These are phyloP conservation scores for Altica lythri DNA, from an alignment of 2,888 invertebrate genomes.

Conservation along the genomic window DNA sequence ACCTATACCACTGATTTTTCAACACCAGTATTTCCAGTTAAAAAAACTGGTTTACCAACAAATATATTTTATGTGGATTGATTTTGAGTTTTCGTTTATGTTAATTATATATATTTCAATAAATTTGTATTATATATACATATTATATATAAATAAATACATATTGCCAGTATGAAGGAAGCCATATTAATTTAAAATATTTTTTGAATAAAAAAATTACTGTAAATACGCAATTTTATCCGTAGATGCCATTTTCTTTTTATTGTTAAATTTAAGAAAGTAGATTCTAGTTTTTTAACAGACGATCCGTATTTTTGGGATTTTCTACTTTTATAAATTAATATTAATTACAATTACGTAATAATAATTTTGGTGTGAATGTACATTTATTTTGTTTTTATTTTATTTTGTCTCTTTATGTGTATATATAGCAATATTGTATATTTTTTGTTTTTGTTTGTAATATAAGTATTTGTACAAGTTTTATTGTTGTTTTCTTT, in stretches of 20 bases:
- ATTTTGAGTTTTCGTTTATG: too few species aligned
- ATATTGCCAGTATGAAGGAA: conserved; percentile 44
- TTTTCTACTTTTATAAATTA: conserved; percentile 55
- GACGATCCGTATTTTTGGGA: conserved; percentile 51
- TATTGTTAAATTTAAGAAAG: conserved; percentile 16
- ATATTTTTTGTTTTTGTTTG: conserved; percentile 47
- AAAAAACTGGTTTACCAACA: conserved; percentile 77
- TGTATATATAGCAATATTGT: conserved; percentile 47
- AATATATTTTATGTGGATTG: too few species aligned
- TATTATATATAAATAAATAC: conserved; percentile 24
- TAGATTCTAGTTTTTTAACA: conserved; percentile 43
- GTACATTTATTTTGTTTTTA: conserved; percentile 30
- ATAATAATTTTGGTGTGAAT: conserved; percentile 26
- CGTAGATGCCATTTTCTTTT: conserved; percentile 22
- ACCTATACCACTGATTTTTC: conserved; percentile 91
- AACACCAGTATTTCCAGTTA: conserved; percentile 90
- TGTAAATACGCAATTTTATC: too few species aligned
- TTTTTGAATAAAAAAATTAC: conserved; percentile 29
- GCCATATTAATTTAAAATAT: conserved; percentile 45
- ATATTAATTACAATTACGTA: conserved; percentile 20
- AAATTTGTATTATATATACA: too few species aligned
- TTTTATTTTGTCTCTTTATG: too few species aligned
- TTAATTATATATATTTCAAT: too few species aligned
- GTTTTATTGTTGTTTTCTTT: neutral
- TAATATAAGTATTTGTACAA: conserved; percentile 50